Percentiles rank a stretch among this genome's conserved stretches.
Conservation (phyloP, 37 sponge, comb jelly and placozoan species). For the Amphimedon queenslandica region DNA sequence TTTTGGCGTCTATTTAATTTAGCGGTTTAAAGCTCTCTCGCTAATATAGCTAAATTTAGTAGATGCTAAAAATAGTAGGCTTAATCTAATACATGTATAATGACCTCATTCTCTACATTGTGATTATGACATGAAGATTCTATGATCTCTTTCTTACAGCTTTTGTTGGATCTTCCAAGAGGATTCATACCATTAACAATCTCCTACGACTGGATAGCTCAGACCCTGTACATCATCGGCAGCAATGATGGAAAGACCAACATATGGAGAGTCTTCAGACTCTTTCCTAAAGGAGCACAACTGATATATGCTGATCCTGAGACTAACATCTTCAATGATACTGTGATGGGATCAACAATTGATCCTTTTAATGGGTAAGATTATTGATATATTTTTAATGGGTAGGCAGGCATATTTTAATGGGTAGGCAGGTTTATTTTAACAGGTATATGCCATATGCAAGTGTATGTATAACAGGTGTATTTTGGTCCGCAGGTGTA, state of each 20-base stretch:
- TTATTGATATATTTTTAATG: neutral
- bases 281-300: neutral
- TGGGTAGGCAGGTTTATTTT: neutral
- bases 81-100: neutral
- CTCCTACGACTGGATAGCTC: constrained; percentile 8
- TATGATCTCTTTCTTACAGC: no score
- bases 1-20: no score
- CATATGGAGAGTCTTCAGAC: neutral
- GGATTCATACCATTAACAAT: neutral
- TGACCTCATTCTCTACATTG: no score
- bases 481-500: neutral
- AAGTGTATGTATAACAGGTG: neutral
- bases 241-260: neutral
- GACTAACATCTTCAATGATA: neutral
- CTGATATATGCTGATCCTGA: neutral
- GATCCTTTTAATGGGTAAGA: constrained; percentile 10
- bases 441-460: neutral
- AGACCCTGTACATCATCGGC: neutral
- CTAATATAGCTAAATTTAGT: no score
- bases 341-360: neutral
- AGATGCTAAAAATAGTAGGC: neutral
- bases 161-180: neutral
- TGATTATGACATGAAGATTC: no score
- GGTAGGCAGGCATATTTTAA: neutral
- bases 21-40: no score